Evolutionary conservation across 64 coral and sea anemone species (phyloP).

Genomic region (Trachythela sp.): DNA sequence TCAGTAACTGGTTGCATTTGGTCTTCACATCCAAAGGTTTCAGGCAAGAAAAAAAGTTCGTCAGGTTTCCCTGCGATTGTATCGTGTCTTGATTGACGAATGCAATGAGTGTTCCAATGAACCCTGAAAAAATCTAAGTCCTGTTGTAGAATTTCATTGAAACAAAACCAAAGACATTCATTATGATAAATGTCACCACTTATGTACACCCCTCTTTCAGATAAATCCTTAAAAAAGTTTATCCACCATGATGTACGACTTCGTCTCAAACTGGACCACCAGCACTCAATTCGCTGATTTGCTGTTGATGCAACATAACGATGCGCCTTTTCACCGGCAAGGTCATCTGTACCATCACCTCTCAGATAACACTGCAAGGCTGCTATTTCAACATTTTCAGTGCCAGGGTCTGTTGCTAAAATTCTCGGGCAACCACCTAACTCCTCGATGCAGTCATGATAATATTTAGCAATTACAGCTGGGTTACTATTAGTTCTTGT

Average conservation of each 20-base stretch:
- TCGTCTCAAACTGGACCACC: background rate
- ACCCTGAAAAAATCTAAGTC: conserved; percentile 39
- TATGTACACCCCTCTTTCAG: background rate
- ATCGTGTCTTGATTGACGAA: conserved; percentile 41
- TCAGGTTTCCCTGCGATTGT: conserved; percentile 52
- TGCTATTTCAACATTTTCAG: conserved; percentile 25
- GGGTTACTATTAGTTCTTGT: background rate
- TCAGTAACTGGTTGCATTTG: conserved; percentile 23
- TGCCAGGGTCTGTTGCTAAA: background rate
- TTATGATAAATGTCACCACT: background rate
- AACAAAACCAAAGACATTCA: background rate
- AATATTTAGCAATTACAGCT: background rate
- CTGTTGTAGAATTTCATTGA: background rate
- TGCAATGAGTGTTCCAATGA: conserved; percentile 56
- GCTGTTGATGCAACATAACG: background rate
- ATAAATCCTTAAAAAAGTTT: conserved; percentile 26
- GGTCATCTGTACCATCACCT: background rate
- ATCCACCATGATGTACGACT: background rate
- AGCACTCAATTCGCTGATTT: background rate
- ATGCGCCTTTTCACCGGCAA: background rate
- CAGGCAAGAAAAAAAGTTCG: conserved; percentile 47
- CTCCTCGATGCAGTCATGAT: background rate
- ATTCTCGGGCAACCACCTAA: background rate
- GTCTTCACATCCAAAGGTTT: conserved; percentile 12
- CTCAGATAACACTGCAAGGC: conserved; percentile 20